Conservation (phyloP, 2,888 invertebrate species). For the Cylindroiulus punctatus region DNA sequence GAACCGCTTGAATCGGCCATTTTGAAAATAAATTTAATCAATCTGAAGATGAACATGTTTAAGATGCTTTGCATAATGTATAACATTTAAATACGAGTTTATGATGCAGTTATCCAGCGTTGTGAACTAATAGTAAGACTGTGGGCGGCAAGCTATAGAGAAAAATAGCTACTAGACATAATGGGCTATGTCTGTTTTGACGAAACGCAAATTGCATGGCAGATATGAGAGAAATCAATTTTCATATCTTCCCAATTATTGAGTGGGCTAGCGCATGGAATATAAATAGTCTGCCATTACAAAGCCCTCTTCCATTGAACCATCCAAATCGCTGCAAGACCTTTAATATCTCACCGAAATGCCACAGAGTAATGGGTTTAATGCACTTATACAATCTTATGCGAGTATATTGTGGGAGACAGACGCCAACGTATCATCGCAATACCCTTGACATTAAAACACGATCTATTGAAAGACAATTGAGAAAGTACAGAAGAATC, state of each 20-base stretch:
- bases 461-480: neutral
- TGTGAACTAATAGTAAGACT: no score
- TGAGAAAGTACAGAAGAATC: neutral
- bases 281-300: conserved; percentile 23
- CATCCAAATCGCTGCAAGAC: neutral
- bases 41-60: no score
- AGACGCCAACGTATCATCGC: neutral
- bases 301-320: neutral
- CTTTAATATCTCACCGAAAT: neutral
- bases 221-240: neutral
- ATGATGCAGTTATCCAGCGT: no score
- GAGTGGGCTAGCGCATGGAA: neutral
- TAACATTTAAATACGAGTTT: no score
- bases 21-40: no score
- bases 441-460: conserved; percentile 27
- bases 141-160: no score
- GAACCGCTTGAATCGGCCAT: no score
- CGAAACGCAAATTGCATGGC: neutral
- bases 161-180: no score
- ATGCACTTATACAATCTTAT: conserved; percentile 22
- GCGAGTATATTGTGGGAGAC: neutral
- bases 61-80: no score
- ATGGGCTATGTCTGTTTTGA: no score
- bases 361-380: conserved; percentile 35
- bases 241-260: conserved; percentile 16